A percentile compares a stretch with the other conserved stretches of the same genome.
Evolutionary conservation across 1,140 invertebrate species (phyloP).

Genomic region (Ctenoplectra terminalis): DNA sequence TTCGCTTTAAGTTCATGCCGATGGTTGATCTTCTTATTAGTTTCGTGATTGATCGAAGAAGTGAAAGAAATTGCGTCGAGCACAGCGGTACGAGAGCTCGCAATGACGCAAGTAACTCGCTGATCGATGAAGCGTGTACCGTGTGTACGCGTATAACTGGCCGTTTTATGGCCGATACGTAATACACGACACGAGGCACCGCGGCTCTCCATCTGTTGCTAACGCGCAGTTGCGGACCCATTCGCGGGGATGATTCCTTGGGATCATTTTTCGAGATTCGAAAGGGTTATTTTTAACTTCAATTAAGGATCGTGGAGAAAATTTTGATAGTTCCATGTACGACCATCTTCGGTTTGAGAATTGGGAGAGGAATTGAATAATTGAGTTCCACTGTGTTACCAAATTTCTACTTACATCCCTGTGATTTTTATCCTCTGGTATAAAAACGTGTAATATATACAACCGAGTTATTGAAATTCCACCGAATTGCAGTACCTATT

Average conservation of each 20-base stretch:
- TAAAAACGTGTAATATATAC: no score
- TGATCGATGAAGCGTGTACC: slow-evolving; percentile 61
- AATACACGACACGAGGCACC: slow-evolving; percentile 25
- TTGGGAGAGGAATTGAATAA: no score
- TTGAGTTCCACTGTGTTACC: no score
- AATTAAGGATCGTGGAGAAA: no score
- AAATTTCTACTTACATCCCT: no score
- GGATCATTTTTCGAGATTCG: neutral
- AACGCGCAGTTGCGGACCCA: slow-evolving; percentile 5
- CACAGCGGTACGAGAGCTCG: slow-evolving; percentile 39
- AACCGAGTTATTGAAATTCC: no score
- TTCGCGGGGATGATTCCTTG: neutral
- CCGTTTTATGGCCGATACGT: slow-evolving; percentile 34
- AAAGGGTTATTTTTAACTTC: no score
- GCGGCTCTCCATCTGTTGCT: slow-evolving; percentile 12
- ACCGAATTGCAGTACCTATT: no score
- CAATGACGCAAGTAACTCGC: slow-evolving; percentile 66
- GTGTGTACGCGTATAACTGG: slow-evolving; percentile 56
- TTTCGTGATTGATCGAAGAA: neutral
- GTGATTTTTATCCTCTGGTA: no score
- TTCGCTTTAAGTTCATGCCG: no score
- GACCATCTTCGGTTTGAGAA: no score
- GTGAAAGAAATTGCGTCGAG: slow-evolving; percentile 4
- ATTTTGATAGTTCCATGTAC: no score
- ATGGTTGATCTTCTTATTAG: neutral